These are phyloP conservation scores for Xiphophorus hellerii DNA, from an alignment of 2,113 vertebrate genomes.

Conservation along the genomic window DNA sequence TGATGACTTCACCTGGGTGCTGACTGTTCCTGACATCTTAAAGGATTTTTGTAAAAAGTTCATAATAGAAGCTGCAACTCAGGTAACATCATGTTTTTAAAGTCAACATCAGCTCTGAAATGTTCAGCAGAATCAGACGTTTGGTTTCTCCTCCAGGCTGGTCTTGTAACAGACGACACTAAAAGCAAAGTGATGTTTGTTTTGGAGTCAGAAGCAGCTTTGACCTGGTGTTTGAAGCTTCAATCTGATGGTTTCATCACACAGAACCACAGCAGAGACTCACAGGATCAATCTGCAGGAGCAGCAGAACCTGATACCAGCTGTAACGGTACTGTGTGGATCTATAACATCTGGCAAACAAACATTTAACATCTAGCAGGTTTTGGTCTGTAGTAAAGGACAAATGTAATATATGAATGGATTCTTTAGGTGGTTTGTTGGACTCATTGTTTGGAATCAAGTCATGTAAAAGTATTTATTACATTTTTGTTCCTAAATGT, in stretches of 20 bases:
- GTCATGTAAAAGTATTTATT: background rate
- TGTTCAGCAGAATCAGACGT: background rate
- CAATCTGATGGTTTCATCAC: constrained; percentile 47
- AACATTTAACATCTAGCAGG: background rate
- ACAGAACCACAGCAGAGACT: constrained; percentile 11
- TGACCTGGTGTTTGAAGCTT: constrained; percentile 63
- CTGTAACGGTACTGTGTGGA: background rate
- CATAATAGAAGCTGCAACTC: constrained; percentile 59
- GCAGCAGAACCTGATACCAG: background rate
- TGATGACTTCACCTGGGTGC: constrained; percentile 67
- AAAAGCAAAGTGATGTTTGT: constrained; percentile 58
- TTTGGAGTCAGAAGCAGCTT: constrained; percentile 70
- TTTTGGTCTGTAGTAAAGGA: background rate
- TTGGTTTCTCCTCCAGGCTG: constrained; percentile 51
- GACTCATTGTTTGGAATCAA: background rate
- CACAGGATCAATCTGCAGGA: constrained; percentile 46
- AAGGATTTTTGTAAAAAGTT: constrained; percentile 53
- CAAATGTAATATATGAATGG: too few relatives aligned
- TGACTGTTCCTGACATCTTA: constrained; percentile 67
- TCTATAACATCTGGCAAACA: background rate
- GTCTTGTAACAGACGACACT: constrained; percentile 20
- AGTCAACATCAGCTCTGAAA: background rate
- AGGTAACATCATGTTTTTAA: constrained; percentile 28
- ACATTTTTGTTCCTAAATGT: background rate
- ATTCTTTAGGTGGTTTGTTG: background rate